Base-by-base conservation (phyloP, 1,140 invertebrate genomes). In the Hestina assimilis region DNA sequence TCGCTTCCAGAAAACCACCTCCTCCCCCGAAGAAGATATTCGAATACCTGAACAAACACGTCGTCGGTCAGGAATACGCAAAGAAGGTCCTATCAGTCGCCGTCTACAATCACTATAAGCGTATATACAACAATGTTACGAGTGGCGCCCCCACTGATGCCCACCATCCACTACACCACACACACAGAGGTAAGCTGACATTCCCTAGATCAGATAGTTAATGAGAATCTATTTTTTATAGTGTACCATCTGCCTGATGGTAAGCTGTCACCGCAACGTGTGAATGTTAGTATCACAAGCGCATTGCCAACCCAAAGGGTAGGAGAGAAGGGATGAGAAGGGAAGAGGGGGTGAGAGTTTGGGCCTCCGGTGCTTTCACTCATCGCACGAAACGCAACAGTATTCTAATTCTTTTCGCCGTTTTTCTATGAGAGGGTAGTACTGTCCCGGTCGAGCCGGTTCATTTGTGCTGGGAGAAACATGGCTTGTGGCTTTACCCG, bases 1-100 rank as follows among this genome's bases (percentile, higher is more conserved):
- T n/a, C n/a, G n/a, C n/a, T 63, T 91, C 77, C 75, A 93, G 92
- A 70, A 96, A 95, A 83, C 95, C 95, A 11, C 97, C 96, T 11
- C 97, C 97, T 0, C 95, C 96, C 7, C 97, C 96, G 0, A 98
- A 97, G 89, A 98, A 98, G 93, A 99, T 99, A 59, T 97, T 95
- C 89, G 95, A 97, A 71, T 99, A 97, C 89, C 89, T 99, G 23
- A 96, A 99, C 85, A 96, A 95, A 75, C 97, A 97, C 89, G 97
- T 99, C 11, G 93, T 99, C n/a, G 98, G 98, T 0, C 98, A 99
- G 90, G 95, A 99, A 63, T 93, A 95, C 87, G 98, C 98, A 0
- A 99, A 99, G 85, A 99, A 99, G 90, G 97, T 99, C n/a, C 89
- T 99, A 6, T 95, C 97, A 20, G 98, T 99, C 3, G 98, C 98